A percentile compares a stretch with the other conserved stretches of the same genome.
These are phyloP conservation scores for Blera fallax DNA, from an alignment of 2,888 invertebrate species.

Conservation along the genomic window DNA sequence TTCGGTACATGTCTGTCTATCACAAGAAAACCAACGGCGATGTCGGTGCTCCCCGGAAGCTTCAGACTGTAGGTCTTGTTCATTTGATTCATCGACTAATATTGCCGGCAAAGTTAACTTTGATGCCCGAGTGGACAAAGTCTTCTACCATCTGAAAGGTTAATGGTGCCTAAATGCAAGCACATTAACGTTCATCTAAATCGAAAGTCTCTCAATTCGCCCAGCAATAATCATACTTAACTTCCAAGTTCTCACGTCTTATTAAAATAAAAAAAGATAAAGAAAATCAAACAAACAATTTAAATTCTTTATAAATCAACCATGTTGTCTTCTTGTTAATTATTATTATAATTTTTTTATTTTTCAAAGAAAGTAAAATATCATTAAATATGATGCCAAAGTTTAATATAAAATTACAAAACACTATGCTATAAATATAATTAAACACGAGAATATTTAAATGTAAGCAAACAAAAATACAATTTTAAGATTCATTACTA, in stretches of 20 bases:
- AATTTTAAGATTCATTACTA: neutral
- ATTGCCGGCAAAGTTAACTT: too few relatives aligned
- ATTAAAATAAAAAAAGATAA: neutral
- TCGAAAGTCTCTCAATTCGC: neutral
- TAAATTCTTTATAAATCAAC: neutral
- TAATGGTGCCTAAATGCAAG: too few relatives aligned
- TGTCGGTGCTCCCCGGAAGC: too few relatives aligned
- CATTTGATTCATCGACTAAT: too few relatives aligned
- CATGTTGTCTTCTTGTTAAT: conserved; percentile 65
- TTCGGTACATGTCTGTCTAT: too few relatives aligned
- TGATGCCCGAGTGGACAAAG: too few relatives aligned
- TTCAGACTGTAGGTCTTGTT: too few relatives aligned
- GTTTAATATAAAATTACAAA: conserved; percentile 54
- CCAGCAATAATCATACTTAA: neutral
- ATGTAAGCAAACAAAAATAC: neutral
- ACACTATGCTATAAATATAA: conserved; percentile 9
- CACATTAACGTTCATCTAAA: too few relatives aligned
- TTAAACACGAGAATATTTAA: conserved; percentile 13
- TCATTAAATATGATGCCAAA: conserved; percentile 70
- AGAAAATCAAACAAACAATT: neutral
- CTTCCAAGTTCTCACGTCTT: neutral
- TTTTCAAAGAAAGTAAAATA: conserved; percentile 69
- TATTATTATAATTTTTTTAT: conserved; percentile 36
- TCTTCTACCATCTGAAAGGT: too few relatives aligned
- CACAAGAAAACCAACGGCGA: too few relatives aligned